These are phyloP conservation scores for Norana najaformis DNA, from an alignment of 2,888 invertebrate genomes.

Conservation along the genomic window DNA sequence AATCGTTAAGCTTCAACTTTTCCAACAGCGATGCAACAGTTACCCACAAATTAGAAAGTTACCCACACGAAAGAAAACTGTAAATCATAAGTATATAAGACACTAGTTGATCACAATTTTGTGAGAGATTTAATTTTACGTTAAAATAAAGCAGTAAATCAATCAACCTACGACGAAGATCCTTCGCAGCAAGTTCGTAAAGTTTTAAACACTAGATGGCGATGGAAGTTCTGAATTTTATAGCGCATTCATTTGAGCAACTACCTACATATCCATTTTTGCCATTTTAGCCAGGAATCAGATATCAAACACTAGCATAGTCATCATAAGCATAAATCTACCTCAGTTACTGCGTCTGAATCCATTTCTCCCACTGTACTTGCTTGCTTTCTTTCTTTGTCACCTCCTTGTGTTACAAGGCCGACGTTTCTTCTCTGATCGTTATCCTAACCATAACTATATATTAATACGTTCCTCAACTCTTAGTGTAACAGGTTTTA, in stretches of 20 bases:
- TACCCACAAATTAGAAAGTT: background rate
- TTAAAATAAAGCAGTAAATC: background rate
- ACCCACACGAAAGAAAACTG: background rate
- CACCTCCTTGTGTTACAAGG: too few species aligned
- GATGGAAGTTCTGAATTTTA: background rate
- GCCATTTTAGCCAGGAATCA: too few species aligned
- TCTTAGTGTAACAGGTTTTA: too few species aligned
- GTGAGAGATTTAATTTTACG: background rate
- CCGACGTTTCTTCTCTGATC: too few species aligned
- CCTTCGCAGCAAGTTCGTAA: background rate
- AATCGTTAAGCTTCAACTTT: background rate
- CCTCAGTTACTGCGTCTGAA: too few species aligned
- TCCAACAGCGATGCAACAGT: background rate
- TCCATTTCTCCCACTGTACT: too few species aligned
- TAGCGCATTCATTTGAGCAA: background rate
- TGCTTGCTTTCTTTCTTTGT: too few species aligned
- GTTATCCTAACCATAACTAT: too few species aligned
- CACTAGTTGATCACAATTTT: background rate
- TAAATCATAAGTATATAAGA: background rate
- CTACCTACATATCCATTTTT: too few species aligned
- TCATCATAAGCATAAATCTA: too few species aligned
- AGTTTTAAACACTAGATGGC: background rate
- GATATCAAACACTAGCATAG: too few species aligned
- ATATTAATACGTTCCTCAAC: too few species aligned
- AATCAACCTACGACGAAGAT: background rate